Percentiles rank a stretch among this genome's conserved stretches.
Conservation (phyloP, 2,888 invertebrate species). For the Entomobrya proxima region DNA sequence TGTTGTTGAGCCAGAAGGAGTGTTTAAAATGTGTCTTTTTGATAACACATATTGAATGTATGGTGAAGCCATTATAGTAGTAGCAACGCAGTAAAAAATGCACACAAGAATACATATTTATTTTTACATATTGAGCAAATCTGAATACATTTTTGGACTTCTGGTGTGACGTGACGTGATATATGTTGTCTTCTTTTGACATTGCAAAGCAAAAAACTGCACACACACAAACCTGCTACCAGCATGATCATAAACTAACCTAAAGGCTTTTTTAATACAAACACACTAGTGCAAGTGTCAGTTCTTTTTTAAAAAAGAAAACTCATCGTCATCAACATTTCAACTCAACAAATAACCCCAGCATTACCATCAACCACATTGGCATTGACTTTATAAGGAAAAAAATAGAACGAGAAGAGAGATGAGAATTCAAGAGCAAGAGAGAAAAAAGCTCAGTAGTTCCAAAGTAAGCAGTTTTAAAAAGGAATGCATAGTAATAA, state of each 20-base stretch:
- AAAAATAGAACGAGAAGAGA: constrained; percentile 2
- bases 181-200: constrained; percentile 28
- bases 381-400: constrained; percentile 49
- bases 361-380: constrained; percentile 21
- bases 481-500: constrained; percentile 47
- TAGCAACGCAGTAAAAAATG: not conserved
- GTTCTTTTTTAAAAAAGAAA: constrained; percentile 23
- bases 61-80: not conserved
- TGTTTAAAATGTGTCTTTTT: not conserved
- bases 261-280: not conserved
- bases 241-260: not conserved
- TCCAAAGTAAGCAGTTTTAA: constrained; percentile 30
- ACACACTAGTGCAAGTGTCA: not conserved
- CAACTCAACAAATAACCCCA: constrained; percentile 10
- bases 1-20: not conserved
- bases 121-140: constrained; percentile 24
- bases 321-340: constrained; percentile 38
- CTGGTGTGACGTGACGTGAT: constrained; percentile 27
- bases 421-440: no score
- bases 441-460: not conserved
- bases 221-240: not conserved
- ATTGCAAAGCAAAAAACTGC: constrained; percentile 16
- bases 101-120: not conserved
- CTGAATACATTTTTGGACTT: constrained; percentile 38
- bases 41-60: not conserved